A percentile compares a stretch with the other conserved stretches of the same genome.
Conservation (phyloP, 2,888 invertebrate species). For the Baronia brevicornis region DNA sequence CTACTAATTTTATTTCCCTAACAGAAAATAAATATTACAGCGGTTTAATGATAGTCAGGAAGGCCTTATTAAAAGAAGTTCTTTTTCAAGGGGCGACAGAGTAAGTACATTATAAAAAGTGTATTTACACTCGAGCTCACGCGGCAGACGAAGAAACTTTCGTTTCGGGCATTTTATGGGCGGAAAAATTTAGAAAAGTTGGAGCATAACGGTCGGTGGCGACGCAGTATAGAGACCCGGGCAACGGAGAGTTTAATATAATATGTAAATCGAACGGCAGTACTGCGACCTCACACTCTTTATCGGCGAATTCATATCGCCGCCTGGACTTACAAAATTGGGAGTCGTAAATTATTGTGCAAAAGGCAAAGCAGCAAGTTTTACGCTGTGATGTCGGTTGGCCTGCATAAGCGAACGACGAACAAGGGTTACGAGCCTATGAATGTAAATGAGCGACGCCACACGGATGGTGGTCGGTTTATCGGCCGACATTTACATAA, state of each 20-base stretch:
- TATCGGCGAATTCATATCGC: conserved; percentile 63
- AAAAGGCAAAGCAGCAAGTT: conserved; percentile 64
- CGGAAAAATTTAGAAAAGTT: conserved; percentile 76
- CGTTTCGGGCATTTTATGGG: conserved; percentile 70
- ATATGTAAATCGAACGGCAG: conserved; percentile 72
- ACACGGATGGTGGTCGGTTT: conserved; percentile 59
- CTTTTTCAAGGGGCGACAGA: conserved; percentile 50
- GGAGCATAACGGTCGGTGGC: conserved; percentile 71
- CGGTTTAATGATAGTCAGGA: no score
- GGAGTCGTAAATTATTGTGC: conserved; percentile 71
- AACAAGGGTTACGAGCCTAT: conserved; percentile 73
- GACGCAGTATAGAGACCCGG: conserved; percentile 50
- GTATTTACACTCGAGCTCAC: conserved; percentile 72
- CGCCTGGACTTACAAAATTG: conserved; percentile 64
- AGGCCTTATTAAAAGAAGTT: conserved; percentile 54
- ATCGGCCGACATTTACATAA: conserved; percentile 69
- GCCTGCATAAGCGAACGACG: conserved; percentile 54
- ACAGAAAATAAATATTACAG: conserved; percentile 11
- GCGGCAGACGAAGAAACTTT: conserved; percentile 65
- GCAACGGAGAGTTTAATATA: conserved; percentile 69
- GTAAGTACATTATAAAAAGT: conserved; percentile 72
- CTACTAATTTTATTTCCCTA: conserved; percentile 23
- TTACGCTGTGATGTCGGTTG: conserved; percentile 51
- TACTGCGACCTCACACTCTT: conserved; percentile 59
- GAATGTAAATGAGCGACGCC: conserved; percentile 71